Percentiles rank a stretch among this genome's conserved stretches.
These are phyloP conservation scores for Nannobrachium achirus DNA, from an alignment of 2,113 vertebrate genomes.

Conservation along the genomic window DNA sequence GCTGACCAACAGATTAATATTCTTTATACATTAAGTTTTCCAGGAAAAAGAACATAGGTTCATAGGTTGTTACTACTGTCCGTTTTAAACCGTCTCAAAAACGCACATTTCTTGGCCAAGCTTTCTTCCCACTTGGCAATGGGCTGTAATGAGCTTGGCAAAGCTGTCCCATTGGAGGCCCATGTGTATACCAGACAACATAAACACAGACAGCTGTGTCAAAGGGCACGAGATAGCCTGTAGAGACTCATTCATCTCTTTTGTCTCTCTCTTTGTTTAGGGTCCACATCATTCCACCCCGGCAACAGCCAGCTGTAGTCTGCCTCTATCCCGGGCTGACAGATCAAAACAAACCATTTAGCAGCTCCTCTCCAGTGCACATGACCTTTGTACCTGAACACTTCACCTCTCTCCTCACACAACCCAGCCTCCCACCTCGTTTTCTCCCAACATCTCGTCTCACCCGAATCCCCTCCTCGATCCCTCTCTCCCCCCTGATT, in stretches of 20 bases:
- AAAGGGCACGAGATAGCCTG: conserved; percentile 64
- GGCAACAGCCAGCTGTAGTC: conserved; percentile 30
- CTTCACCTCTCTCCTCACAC: conserved; percentile 50
- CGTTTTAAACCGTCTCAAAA: no score
- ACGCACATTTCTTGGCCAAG: conserved; percentile 15
- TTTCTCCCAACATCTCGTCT: conserved; percentile 25
- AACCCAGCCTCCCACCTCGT: conserved; percentile 14
- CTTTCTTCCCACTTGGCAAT: conserved; percentile 32
- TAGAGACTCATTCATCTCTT: conserved; percentile 65
- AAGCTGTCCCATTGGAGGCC: conserved; percentile 39
- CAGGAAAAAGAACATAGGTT: no score
- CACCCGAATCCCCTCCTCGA: neutral
- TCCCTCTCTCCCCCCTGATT: conserved; percentile 4
- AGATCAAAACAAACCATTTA: conserved; percentile 71
- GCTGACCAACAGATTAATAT: no score
- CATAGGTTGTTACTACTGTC: neutral
- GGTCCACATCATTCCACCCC: conserved; percentile 27
- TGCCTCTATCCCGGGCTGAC: conserved; percentile 39
- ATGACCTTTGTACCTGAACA: conserved; percentile 59
- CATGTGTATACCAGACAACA: conserved; percentile 60
- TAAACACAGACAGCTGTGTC: conserved; percentile 65
- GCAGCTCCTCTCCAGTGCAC: conserved; percentile 43
- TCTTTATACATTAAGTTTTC: no score
- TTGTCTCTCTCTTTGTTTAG: conserved; percentile 54
- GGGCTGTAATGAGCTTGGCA: conserved; percentile 37